phyloP scores from a whole-genome alignment of 2,888 invertebrate species.

The Caenorhabditis virilis region DNA sequence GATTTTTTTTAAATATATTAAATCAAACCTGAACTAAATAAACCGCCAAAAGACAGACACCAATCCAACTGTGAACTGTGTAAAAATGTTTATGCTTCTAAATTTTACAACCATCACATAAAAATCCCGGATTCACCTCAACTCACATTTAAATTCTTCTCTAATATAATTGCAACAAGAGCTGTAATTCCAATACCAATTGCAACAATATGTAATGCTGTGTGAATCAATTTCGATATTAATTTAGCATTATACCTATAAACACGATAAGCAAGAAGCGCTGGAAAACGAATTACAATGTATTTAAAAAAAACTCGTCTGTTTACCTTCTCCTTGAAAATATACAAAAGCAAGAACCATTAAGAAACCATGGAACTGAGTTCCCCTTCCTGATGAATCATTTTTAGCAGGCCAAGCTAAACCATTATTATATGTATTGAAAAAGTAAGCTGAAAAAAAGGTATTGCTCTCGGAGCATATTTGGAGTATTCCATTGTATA shows the following conservation, averaged over 20 bases:
- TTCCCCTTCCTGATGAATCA: slow-evolving; percentile 2
- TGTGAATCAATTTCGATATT: slow-evolving; percentile 55
- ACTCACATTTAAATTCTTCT: slow-evolving; percentile 2
- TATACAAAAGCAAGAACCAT: slow-evolving; percentile 55
- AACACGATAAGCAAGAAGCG: slow-evolving; percentile 56
- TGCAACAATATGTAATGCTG: slow-evolving; percentile 44
- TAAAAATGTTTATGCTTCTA: slow-evolving; percentile 42
- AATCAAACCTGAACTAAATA: slow-evolving; percentile 53
- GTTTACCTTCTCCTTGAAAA: slow-evolving; percentile 62
- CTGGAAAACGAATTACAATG: slow-evolving; percentile 35
- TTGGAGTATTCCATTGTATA: too few relatives aligned
- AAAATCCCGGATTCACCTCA: too few relatives aligned
- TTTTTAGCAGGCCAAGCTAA: slow-evolving; percentile 35
- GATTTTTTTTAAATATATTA: neutral
- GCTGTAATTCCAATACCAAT: slow-evolving; percentile 45
- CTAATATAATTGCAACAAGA: slow-evolving; percentile 39
- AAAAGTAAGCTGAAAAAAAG: slow-evolving; percentile 34
- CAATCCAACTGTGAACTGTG: slow-evolving; percentile 59
- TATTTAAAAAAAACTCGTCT: neutral
- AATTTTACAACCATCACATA: too few relatives aligned
- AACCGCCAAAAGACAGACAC: slow-evolving; percentile 46
- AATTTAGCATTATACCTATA: slow-evolving; percentile 53
- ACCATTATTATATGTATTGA: slow-evolving; percentile 39
- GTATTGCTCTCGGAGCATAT: too few relatives aligned
- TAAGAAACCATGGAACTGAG: slow-evolving; percentile 46